Evolutionary conservation across 2,797 vertebrate genomes (phyloP).

Genomic region (Allobates femoralis): DNA sequence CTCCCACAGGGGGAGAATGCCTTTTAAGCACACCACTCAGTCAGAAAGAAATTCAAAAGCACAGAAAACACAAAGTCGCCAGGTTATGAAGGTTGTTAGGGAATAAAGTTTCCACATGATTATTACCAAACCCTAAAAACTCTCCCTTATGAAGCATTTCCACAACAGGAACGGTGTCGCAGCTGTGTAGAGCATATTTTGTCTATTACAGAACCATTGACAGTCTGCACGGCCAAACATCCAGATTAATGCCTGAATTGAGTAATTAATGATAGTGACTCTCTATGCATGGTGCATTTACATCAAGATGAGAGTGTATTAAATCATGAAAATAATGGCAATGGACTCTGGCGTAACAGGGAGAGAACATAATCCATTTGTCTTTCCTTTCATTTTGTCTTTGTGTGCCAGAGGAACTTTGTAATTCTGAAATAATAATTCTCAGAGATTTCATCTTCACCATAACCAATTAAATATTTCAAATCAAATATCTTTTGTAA

Average conservation of each 20-base stretch:
- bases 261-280: slow-evolving; percentile 58
- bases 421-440: slow-evolving; percentile 55
- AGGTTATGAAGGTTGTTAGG: not conserved
- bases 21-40: too few relatives aligned
- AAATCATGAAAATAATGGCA: slow-evolving; percentile 61
- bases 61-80: too few relatives aligned
- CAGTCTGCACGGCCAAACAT: slow-evolving; percentile 45
- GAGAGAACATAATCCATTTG: slow-evolving; percentile 54
- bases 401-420: slow-evolving; percentile 31
- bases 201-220: slow-evolving; percentile 55
- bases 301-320: slow-evolving; percentile 59
- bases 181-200: slow-evolving; percentile 28
- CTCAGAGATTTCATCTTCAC: slow-evolving; percentile 57
- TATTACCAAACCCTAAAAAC: not conserved
- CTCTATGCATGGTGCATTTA: slow-evolving; percentile 58
- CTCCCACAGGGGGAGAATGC: too few relatives aligned
- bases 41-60: too few relatives aligned
- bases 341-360: slow-evolving; percentile 52
- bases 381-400: slow-evolving; percentile 59
- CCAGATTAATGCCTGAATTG: slow-evolving; percentile 58
- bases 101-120: not conserved
- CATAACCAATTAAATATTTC: slow-evolving; percentile 55
- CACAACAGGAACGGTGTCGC: not conserved
- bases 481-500: slow-evolving; percentile 49
- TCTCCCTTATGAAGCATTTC: not conserved